Conservation (phyloP, 2,888 invertebrate genomes). For the Euphydryas editha region DNA sequence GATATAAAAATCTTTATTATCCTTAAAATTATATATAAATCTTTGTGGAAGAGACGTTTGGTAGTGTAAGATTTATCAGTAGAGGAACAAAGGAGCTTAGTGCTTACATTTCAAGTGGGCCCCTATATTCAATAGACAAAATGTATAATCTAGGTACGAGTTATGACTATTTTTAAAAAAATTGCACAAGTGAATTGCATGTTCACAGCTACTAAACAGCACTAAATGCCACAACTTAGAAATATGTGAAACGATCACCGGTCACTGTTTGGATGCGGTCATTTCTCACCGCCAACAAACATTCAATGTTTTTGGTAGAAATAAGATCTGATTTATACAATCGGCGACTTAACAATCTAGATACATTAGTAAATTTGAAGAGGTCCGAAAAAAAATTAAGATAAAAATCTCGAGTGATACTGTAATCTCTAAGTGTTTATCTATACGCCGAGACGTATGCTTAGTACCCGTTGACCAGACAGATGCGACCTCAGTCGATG, state of each 20-base stretch:
- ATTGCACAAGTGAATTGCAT: constrained; percentile 83
- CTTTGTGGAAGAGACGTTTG: constrained; percentile 79
- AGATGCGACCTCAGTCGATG: constrained; percentile 77
- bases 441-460: constrained; percentile 51
- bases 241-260: constrained; percentile 64
- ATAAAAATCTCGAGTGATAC: constrained; percentile 81
- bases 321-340: constrained; percentile 70
- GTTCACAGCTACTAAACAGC: constrained; percentile 80
- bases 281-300: constrained; percentile 59
- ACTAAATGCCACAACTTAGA: constrained; percentile 67
- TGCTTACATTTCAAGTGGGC: constrained; percentile 74
- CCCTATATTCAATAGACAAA: constrained; percentile 80
- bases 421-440: constrained; percentile 75
- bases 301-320: constrained; percentile 66
- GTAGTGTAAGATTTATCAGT: constrained; percentile 65
- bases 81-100: constrained; percentile 69
- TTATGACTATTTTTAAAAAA: constrained; percentile 81
- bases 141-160: constrained; percentile 82
- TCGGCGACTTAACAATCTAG: constrained; percentile 73
- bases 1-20: constrained; percentile 75
- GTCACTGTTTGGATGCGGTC: constrained; percentile 63
- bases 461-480: constrained; percentile 62
- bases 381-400: constrained; percentile 70
- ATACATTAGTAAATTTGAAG: constrained; percentile 78
- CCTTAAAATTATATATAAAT: constrained; percentile 80